Conservation (phyloP, 1,140 invertebrate species). For the Pseudachorutes palmiensis region DNA sequence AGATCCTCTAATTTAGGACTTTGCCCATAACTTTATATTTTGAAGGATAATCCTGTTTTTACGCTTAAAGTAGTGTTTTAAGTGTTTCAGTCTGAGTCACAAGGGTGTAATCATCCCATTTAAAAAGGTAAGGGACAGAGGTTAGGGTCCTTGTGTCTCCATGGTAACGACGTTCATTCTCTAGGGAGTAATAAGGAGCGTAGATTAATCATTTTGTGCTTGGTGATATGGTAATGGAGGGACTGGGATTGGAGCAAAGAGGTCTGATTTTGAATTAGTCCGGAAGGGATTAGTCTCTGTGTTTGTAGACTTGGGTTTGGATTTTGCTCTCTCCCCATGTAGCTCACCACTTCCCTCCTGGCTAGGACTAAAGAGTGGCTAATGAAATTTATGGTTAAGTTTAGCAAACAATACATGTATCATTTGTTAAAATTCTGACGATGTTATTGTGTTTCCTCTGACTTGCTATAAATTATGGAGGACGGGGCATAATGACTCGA, state of each 20-base stretch:
- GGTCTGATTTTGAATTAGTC: slow-evolving; percentile 10
- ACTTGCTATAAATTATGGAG: slow-evolving; percentile 10
- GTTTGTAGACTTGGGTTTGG: background rate
- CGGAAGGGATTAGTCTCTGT: background rate
- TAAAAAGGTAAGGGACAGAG: too few species aligned
- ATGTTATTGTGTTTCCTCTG: slow-evolving; percentile 27
- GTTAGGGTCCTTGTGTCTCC: background rate
- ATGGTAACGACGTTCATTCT: background rate
- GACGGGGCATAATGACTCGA: background rate
- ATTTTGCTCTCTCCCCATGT: background rate
- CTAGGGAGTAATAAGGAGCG: background rate
- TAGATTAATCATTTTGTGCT: slow-evolving; percentile 9
- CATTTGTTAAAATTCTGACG: slow-evolving; percentile 33
- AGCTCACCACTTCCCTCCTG: background rate
- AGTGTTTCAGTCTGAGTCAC: too few species aligned
- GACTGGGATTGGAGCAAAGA: background rate
- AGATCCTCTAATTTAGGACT: background rate
- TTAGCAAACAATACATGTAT: slow-evolving; percentile 27
- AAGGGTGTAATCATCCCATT: too few species aligned
- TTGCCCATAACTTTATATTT: too few species aligned
- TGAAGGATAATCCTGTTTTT: too few species aligned
- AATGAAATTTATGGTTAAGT: slow-evolving; percentile 29
- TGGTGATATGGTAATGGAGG: slow-evolving; percentile 6
- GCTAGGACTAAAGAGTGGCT: slow-evolving; percentile 3
- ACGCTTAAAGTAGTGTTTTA: too few species aligned